phyloP scores from a whole-genome alignment of 2,888 invertebrate species.

The Heliconius cydno region DNA sequence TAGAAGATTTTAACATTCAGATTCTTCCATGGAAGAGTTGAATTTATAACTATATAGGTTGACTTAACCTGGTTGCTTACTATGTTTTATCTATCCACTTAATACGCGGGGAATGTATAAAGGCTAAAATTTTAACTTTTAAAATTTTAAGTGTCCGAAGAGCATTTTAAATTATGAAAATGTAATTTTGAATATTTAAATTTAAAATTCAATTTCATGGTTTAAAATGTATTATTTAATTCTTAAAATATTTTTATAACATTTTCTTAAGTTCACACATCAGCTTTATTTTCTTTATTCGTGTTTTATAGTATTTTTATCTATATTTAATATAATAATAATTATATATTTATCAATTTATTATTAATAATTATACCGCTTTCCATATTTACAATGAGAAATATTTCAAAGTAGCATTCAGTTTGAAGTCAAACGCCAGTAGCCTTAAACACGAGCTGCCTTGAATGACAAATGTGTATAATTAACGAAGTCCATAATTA shows the following conservation, averaged over 20 bases:
- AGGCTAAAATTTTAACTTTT: background rate
- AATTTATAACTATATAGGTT: no score
- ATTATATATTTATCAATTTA: no score
- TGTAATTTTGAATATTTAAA: background rate
- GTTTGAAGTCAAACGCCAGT: background rate
- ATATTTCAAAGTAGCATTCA: background rate
- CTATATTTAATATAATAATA: no score
- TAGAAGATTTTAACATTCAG: no score
- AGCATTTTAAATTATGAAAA: background rate
- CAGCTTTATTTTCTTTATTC: background rate
- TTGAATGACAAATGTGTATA: conserved; percentile 17
- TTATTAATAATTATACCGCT: no score
- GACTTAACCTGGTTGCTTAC: no score
- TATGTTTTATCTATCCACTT: no score
- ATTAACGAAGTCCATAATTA: conserved; percentile 27
- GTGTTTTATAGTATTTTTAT: no score
- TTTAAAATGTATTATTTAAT: background rate
- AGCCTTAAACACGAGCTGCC: conserved; percentile 2
- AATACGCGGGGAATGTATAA: background rate
- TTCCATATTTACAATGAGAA: background rate
- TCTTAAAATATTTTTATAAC: background rate
- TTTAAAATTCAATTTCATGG: background rate
- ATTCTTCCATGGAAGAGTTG: no score
- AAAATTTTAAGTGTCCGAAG: background rate
- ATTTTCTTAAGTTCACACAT: background rate